These are phyloP conservation scores for Rhinella marina DNA, from an alignment of 2,797 vertebrate species.

Conservation along the genomic window DNA sequence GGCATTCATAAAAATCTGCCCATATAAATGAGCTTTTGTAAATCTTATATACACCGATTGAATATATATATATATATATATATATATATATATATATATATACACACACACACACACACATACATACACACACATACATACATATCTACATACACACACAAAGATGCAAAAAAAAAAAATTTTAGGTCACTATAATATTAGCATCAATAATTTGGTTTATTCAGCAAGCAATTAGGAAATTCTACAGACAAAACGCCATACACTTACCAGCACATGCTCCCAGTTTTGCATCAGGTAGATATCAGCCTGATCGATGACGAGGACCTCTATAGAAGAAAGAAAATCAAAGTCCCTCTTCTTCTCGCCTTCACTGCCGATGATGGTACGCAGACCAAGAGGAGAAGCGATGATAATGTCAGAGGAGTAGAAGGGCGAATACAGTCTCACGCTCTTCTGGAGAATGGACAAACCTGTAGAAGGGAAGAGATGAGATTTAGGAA, in stretches of 20 bases:
- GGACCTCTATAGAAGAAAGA: conserved; percentile 90
- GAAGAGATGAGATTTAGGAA: not conserved
- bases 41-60: too few species aligned
- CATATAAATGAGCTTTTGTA: too few species aligned
- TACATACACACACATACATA: too few species aligned
- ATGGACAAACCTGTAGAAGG: conserved; percentile 82
- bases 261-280: conserved; percentile 91
- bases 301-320: conserved; percentile 92
- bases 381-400: conserved; percentile 90
- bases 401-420: conserved; percentile 96
- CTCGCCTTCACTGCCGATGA: conserved; percentile 91
- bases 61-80: too few species aligned
- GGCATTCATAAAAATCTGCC: too few species aligned
- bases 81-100: too few species aligned
- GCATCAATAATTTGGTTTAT: too few species aligned
- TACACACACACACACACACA: too few species aligned
- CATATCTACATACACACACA: too few species aligned
- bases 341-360: conserved; percentile 93
- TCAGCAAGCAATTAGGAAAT: not conserved
- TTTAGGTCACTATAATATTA: too few species aligned
- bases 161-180: too few species aligned
- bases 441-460: conserved; percentile 87
- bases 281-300: conserved; percentile 98
- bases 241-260: not conserved
- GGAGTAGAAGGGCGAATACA: conserved; percentile 95